phyloP scores from a whole-genome alignment of 2,113 vertebrate species.

The Parus major region DNA sequence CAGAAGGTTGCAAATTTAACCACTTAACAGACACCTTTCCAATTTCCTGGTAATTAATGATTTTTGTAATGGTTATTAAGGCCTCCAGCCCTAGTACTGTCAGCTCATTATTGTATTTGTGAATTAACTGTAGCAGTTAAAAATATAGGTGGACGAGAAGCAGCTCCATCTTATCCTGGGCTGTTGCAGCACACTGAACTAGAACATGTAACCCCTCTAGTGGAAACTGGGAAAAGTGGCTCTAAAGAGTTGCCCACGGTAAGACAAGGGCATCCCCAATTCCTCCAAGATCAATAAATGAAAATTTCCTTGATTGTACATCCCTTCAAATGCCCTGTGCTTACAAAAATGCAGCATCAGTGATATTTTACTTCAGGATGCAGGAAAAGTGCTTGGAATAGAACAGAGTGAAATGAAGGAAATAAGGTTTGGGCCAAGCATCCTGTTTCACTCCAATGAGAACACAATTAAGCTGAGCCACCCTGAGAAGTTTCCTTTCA shows the following conservation, averaged over 20 bases:
- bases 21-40: conserved; percentile 45
- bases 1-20: conserved; percentile 51
- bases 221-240: conserved; percentile 49
- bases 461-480: conserved; percentile 39
- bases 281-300: not conserved
- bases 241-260: not conserved
- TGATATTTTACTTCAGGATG: conserved; percentile 70
- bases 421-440: conserved; percentile 72
- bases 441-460: conserved; percentile 72
- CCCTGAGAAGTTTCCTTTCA: conserved; percentile 28
- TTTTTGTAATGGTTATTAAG: conserved; percentile 49
- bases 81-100: not conserved
- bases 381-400: conserved; percentile 75
- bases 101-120: conserved; percentile 19
- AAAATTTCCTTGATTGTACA: not conserved
- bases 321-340: not conserved
- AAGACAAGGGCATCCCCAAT: not conserved
- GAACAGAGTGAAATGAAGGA: conserved; percentile 79
- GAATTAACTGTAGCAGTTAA: conserved; percentile 55
- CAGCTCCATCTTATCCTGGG: conserved; percentile 23
- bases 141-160: conserved; percentile 11
- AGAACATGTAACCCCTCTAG: conserved; percentile 72
- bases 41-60: conserved; percentile 55
- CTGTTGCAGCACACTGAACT: not conserved
- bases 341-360: conserved; percentile 5